These are phyloP conservation scores for Psilopsiagon aurifrons DNA, from an alignment of 2,113 vertebrate genomes.

Conservation along the genomic window DNA sequence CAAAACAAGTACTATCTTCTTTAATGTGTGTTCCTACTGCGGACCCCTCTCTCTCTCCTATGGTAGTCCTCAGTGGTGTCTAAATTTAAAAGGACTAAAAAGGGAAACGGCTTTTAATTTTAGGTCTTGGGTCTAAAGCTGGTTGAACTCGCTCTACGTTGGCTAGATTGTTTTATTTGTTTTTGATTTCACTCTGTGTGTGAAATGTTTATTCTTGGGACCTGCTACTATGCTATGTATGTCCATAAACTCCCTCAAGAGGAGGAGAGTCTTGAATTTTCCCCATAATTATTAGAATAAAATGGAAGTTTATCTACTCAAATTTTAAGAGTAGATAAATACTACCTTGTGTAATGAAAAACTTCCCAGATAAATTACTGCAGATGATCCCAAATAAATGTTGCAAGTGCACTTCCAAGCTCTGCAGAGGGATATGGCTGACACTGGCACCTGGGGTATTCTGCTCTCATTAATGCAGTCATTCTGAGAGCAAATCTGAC, in stretches of 20 bases:
- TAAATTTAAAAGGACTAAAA: neutral
- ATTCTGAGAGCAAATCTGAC: neutral
- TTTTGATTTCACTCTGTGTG: neutral
- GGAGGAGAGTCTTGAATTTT: neutral
- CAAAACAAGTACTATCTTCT: too few relatives aligned
- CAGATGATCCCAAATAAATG: neutral
- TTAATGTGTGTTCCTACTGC: neutral
- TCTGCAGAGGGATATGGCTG: neutral
- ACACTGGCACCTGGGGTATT: neutral
- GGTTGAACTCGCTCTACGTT: neutral
- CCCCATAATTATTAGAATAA: neutral
- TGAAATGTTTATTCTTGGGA: neutral
- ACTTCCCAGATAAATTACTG: neutral
- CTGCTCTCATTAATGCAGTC: neutral
- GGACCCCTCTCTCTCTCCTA: neutral
- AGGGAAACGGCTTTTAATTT: neutral
- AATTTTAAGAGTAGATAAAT: neutral
- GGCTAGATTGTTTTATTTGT: neutral
- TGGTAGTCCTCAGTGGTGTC: neutral
- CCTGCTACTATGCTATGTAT: neutral
- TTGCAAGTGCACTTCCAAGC: neutral
- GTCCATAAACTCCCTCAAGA: neutral
- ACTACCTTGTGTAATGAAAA: neutral
- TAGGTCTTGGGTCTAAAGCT: neutral
- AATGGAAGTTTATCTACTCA: neutral